Evolutionary conservation across 2,888 invertebrate genomes (phyloP).

Genomic region (Drosophila formosana): DNA sequence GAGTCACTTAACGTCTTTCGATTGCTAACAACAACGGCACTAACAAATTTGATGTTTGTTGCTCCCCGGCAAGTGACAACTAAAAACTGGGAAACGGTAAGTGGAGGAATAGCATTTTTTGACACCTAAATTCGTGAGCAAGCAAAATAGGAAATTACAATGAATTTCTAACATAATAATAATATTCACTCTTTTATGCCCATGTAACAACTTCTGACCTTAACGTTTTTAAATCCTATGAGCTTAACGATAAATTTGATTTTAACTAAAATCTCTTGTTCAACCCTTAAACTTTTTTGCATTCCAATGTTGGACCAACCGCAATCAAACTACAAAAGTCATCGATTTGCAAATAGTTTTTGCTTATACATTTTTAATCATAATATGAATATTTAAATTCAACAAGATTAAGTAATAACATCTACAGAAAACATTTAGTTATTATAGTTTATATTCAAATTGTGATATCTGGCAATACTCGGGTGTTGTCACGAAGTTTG

Average conservation of each 20-base stretch:
- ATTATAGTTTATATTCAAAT: no score
- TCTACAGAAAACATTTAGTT: no score
- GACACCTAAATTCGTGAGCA: slow-evolving; percentile 27
- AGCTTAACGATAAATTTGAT: background rate
- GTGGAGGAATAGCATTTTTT: slow-evolving; percentile 29
- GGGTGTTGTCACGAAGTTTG: no score
- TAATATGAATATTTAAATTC: background rate
- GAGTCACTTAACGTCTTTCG: slow-evolving; percentile 78
- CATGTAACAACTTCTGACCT: slow-evolving; percentile 63
- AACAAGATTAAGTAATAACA: background rate
- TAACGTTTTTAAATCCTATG: slow-evolving; percentile 50
- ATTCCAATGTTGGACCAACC: background rate
- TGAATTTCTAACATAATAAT: slow-evolving; percentile 64
- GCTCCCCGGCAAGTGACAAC: slow-evolving; percentile 20
- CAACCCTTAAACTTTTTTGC: no score
- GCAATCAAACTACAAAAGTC: background rate
- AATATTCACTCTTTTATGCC: slow-evolving; percentile 50
- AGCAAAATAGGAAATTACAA: slow-evolving; percentile 57
- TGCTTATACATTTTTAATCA: background rate
- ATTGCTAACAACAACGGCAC: slow-evolving; percentile 54
- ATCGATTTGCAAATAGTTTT: background rate
- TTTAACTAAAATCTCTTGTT: background rate
- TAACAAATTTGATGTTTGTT: slow-evolving; percentile 54
- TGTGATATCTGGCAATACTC: no score
- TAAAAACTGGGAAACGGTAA: slow-evolving; percentile 9